These are phyloP conservation scores for Caenorhabditis brenneri DNA, from an alignment of 1,140 invertebrate genomes.

Conservation along the genomic window DNA sequence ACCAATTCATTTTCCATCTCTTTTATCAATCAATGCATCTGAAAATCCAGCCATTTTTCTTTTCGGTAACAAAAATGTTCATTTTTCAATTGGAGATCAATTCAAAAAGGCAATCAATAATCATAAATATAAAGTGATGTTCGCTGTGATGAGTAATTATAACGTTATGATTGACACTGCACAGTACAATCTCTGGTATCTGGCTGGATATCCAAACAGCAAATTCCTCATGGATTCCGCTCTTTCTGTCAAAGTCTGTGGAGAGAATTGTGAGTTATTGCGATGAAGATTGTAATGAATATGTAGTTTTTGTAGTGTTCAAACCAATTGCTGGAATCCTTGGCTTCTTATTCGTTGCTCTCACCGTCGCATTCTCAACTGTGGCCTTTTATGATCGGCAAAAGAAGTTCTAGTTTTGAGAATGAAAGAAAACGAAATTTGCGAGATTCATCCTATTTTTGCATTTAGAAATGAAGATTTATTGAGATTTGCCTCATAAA, in stretches of 20 bases:
- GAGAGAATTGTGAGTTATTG: neutral
- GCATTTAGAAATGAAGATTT: no score
- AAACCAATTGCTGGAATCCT: conserved; percentile 7
- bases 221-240: neutral
- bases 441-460: no score
- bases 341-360: neutral
- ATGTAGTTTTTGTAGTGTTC: neutral
- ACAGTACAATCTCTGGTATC: conserved; percentile 13
- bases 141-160: neutral
- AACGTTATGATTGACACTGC: neutral
- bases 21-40: neutral
- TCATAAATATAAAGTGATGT: neutral
- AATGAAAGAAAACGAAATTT: no score
- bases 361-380: neutral
- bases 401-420: no score
- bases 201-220: neutral
- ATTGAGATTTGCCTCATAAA: no score
- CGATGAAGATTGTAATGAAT: neutral
- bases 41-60: neutral
- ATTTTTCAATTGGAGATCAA: neutral
- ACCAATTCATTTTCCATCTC: neutral
- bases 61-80: neutral
- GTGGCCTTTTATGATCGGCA: neutral
- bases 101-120: neutral
- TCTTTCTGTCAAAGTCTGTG: neutral